Conservation (phyloP, 1,140 invertebrate species). For the Euura lappo region DNA sequence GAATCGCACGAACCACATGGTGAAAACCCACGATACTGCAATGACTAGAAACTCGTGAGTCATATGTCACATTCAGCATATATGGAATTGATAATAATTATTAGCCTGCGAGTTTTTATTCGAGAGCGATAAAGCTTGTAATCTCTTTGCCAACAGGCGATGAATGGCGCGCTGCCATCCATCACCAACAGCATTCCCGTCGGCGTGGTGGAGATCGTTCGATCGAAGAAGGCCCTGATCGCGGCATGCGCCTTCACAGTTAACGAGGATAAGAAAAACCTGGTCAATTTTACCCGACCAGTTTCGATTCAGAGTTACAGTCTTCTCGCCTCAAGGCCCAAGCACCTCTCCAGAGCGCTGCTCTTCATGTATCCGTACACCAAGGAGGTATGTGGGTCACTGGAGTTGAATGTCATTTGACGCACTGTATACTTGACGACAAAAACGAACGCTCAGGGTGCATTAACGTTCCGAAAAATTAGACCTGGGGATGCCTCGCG, state of each 20-base stretch:
- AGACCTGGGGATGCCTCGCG: conserved; percentile 85
- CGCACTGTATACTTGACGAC: too few relatives aligned
- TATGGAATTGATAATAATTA: too few relatives aligned
- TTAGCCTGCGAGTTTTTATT: too few relatives aligned
- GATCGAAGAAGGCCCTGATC: conserved; percentile 66
- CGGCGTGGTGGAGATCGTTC: conserved; percentile 51
- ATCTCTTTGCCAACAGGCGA: conserved; percentile 12
- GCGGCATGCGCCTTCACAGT: conserved; percentile 77
- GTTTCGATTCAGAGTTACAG: conserved; percentile 81
- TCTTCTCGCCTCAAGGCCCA: conserved; percentile 77
- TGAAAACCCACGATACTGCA: too few relatives aligned
- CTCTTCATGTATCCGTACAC: conserved; percentile 88
- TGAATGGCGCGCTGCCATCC: conserved; percentile 26
- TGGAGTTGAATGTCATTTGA: not conserved
- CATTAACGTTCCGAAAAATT: not conserved
- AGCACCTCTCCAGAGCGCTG: conserved; percentile 77
- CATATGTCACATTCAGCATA: too few relatives aligned
- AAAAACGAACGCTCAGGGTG: too few relatives aligned
- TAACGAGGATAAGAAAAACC: conserved; percentile 64
- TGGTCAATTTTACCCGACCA: conserved; percentile 80
- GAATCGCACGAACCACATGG: too few relatives aligned
- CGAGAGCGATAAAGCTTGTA: too few relatives aligned
- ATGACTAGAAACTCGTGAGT: too few relatives aligned
- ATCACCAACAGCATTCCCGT: conserved; percentile 50
- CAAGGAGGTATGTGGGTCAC: conserved; percentile 65